Percentiles rank a stretch among this genome's conserved stretches.
phyloP scores from a whole-genome alignment of 2,888 invertebrate genomes.

The Tetanocera ferruginea region DNA sequence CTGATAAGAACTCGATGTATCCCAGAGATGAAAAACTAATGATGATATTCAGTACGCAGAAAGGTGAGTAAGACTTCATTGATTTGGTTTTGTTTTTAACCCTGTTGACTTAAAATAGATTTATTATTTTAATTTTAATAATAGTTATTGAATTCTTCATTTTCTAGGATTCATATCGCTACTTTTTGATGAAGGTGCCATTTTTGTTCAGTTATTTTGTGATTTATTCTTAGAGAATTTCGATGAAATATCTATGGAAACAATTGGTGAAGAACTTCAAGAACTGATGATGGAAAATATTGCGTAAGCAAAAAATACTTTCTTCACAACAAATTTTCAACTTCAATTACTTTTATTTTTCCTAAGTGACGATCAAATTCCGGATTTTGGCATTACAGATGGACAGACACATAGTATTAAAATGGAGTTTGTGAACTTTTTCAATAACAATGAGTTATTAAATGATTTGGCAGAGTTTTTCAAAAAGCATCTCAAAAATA shows the following conservation, averaged over 20 bases:
- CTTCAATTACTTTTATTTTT: neutral
- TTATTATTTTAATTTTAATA: too few relatives aligned
- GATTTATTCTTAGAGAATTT: conserved; percentile 5
- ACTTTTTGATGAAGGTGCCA: conserved; percentile 9
- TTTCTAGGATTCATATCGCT: neutral
- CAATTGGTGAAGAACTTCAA: neutral
- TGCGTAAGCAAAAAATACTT: neutral
- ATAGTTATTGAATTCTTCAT: neutral
- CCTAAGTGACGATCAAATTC: neutral
- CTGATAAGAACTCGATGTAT: neutral
- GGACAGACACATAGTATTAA: neutral
- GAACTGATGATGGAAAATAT: neutral
- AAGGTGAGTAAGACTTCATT: neutral
- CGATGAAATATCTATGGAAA: conserved; percentile 12
- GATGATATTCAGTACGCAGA: conserved; percentile 20
- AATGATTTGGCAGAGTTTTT: conserved; percentile 8
- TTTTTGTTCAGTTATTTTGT: conserved; percentile 18
- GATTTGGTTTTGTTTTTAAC: too few relatives aligned
- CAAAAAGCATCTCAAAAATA: neutral
- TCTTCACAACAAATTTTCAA: neutral
- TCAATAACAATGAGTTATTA: neutral
- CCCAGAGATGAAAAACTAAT: neutral
- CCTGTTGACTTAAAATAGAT: too few relatives aligned
- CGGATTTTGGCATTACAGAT: neutral
- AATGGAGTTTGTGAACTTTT: conserved; percentile 8